A percentile compares a stretch with the other conserved stretches of the same genome.
Conservation (phyloP, 2,113 vertebrate genomes). For the Ranitomeya variabilis region DNA sequence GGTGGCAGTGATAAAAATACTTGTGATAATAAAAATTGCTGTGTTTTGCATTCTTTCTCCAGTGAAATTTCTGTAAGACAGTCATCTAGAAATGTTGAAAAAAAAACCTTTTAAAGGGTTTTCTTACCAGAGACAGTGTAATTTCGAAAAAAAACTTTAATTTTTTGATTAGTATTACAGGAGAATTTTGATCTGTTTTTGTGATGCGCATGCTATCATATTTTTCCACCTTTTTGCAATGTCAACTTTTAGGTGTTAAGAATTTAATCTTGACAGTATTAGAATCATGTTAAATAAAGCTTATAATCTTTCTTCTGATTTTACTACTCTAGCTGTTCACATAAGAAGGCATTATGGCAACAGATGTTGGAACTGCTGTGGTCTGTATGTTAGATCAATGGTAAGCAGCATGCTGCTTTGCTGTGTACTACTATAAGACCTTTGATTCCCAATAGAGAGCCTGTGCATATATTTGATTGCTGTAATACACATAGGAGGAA, state of each 20-base stretch:
- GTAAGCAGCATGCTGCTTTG: neutral
- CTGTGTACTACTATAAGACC: neutral
- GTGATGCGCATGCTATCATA: neutral
- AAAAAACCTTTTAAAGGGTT: too few species aligned
- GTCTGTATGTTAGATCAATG: neutral
- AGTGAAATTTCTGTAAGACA: too few species aligned
- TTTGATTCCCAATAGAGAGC: neutral
- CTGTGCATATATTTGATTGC: neutral
- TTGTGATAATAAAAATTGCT: neutral
- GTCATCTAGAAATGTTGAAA: too few species aligned
- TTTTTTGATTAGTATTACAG: neutral
- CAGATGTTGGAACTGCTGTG: constrained; percentile 3
- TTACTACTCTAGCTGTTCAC: neutral
- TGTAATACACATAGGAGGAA: neutral
- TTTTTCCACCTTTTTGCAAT: neutral
- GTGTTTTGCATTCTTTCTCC: neutral
- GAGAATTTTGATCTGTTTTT: neutral
- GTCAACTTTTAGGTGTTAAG: neutral
- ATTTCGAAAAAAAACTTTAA: neutral
- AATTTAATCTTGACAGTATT: neutral
- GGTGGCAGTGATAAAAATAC: neutral
- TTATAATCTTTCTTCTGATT: neutral
- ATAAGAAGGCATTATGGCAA: neutral
- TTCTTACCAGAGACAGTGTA: too few species aligned
- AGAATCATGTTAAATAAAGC: neutral